These are phyloP conservation scores for Lydus trimaculatus DNA, from an alignment of 2,888 invertebrate species.

Conservation along the genomic window DNA sequence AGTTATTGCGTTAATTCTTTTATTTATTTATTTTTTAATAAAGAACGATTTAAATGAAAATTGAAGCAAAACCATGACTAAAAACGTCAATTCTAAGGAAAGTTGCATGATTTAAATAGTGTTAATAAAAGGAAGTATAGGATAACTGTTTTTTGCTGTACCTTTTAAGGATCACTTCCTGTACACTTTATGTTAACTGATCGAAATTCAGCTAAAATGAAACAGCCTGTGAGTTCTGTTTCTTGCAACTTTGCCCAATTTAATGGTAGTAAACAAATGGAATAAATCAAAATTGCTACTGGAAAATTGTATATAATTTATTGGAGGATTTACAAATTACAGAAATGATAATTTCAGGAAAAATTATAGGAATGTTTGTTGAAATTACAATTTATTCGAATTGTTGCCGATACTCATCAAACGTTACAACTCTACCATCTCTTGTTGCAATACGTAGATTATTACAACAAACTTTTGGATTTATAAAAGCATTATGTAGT, in stretches of 20 bases:
- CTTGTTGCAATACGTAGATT: slow-evolving; percentile 63
- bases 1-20: not conserved
- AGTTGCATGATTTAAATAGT: not conserved
- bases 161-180: not conserved
- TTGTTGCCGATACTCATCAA: slow-evolving; percentile 29
- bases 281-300: not conserved
- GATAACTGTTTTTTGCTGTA: not conserved
- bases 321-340: not conserved
- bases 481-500: slow-evolving; percentile 68
- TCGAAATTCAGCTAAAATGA: too few relatives aligned
- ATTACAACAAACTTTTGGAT: slow-evolving; percentile 62
- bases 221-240: too few relatives aligned
- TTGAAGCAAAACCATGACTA: not conserved
- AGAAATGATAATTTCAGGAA: too few relatives aligned
- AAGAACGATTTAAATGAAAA: not conserved
- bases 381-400: not conserved
- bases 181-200: not conserved
- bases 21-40: not conserved
- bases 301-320: not conserved
- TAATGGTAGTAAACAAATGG: too few relatives aligned
- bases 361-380: too few relatives aligned
- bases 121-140: not conserved
- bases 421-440: slow-evolving; percentile 35
- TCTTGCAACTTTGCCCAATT: too few relatives aligned
- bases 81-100: not conserved